Evolutionary conservation across 2,888 invertebrate species (phyloP).

Genomic region (Volucella inflata): DNA sequence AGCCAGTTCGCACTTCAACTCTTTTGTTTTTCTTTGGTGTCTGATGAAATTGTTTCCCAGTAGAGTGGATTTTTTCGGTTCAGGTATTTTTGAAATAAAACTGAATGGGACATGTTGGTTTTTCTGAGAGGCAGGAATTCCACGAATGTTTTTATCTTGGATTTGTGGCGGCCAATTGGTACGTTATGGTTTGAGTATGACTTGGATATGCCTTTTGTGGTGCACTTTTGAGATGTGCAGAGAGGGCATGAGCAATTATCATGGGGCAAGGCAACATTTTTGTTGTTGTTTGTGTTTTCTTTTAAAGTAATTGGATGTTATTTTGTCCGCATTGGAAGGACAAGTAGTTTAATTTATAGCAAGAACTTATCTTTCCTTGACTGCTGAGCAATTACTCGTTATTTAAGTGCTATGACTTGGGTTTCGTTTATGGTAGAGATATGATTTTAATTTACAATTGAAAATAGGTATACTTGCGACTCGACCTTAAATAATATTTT

Average conservation of each 20-base stretch:
- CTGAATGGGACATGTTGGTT: slow-evolving; percentile 21
- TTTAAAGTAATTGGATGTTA: slow-evolving; percentile 44
- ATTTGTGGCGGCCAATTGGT: not conserved
- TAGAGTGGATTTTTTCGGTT: slow-evolving; percentile 38
- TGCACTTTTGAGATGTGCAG: not conserved
- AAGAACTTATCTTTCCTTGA: slow-evolving; percentile 19
- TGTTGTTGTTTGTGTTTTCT: not conserved
- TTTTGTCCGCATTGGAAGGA: slow-evolving; percentile 36
- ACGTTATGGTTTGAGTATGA: not conserved
- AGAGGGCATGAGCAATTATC: not conserved
- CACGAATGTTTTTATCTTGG: slow-evolving; percentile 34
- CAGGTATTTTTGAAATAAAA: slow-evolving; percentile 17
- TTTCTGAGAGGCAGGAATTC: not conserved
- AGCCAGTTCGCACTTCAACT: slow-evolving; percentile 53
- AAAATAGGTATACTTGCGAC: slow-evolving; percentile 5
- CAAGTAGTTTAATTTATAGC: slow-evolving; percentile 24
- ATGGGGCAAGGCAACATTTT: not conserved
- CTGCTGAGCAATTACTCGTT: slow-evolving; percentile 35
- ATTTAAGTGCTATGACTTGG: slow-evolving; percentile 9
- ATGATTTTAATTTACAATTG: slow-evolving; percentile 22
- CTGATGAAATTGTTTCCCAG: slow-evolving; percentile 9
- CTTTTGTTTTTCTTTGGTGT: slow-evolving; percentile 36
- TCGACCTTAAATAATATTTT: slow-evolving; percentile 2
- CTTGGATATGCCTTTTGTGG: slow-evolving; percentile 23
- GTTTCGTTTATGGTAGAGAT: slow-evolving; percentile 20